Evolutionary conservation across 2,113 vertebrate genomes (phyloP).

Genomic region (Sus scrofa): DNA sequence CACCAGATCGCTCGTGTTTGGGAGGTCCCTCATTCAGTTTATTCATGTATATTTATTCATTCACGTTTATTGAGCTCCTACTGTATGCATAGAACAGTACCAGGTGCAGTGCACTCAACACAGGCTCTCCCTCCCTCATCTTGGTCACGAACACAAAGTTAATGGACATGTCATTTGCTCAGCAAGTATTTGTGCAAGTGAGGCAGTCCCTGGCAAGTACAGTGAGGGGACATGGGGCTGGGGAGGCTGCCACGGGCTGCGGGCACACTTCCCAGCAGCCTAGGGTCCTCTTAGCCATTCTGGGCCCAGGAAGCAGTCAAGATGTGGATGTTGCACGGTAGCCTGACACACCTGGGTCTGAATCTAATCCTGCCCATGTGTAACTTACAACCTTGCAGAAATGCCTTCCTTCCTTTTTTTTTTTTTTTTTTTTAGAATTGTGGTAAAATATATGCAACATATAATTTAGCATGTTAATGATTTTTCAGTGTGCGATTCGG

Average conservation of each 20-base stretch:
- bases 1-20: neutral
- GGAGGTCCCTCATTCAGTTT: too few species aligned
- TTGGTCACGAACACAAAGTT: neutral
- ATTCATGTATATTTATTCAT: too few species aligned
- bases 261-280: neutral
- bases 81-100: neutral
- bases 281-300: neutral
- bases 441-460: neutral
- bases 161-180: neutral
- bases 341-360: accelerated
- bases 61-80: neutral
- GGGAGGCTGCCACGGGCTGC: neutral
- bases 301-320: accelerated
- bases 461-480: neutral
- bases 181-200: neutral
- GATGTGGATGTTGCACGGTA: neutral
- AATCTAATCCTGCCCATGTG: neutral
- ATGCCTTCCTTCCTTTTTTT: neutral
- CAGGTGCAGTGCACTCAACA: neutral
- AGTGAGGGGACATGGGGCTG: neutral
- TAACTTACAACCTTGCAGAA: neutral
- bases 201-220: neutral
- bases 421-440: neutral
- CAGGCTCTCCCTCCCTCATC: accelerated
- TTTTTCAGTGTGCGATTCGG: neutral